Evolutionary conservation across 2,888 invertebrate genomes (phyloP).

Genomic region (Watsonalla cultraria): DNA sequence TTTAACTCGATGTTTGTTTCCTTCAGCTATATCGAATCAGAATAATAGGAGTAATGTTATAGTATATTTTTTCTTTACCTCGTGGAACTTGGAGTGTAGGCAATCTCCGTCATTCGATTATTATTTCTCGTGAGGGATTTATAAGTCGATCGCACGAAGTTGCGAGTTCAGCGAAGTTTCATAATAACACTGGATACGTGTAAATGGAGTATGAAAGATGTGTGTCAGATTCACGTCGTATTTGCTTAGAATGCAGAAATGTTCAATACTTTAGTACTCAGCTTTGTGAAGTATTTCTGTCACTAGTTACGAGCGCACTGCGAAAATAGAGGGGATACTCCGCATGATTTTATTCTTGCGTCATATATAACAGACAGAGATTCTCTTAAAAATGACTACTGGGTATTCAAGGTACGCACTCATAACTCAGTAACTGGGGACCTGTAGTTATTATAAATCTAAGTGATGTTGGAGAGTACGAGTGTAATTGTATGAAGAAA

Average conservation of each 20-base stretch:
- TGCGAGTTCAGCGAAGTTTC: conserved; percentile 31
- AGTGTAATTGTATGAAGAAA: too few relatives aligned
- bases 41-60: too few relatives aligned
- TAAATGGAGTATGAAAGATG: conserved; percentile 20
- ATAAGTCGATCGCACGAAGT: conserved; percentile 36
- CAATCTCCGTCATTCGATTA: conserved; percentile 23
- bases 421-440: too few relatives aligned
- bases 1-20: too few relatives aligned
- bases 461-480: too few relatives aligned
- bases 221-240: conserved; percentile 16
- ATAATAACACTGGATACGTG: conserved; percentile 36
- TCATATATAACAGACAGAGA: too few relatives aligned
- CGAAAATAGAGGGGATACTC: background rate
- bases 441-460: too few relatives aligned
- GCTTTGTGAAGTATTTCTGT: background rate
- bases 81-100: background rate
- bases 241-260: conserved; percentile 8
- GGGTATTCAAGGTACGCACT: too few relatives aligned
- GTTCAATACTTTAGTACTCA: background rate
- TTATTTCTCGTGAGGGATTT: conserved; percentile 33
- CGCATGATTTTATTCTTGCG: background rate
- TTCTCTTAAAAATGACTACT: too few relatives aligned
- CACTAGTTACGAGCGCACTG: too few relatives aligned
- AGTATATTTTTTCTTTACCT: background rate
- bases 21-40: too few relatives aligned